A percentile compares a stretch with the other conserved stretches of the same genome.
Conservation (phyloP, 2,888 invertebrate genomes). For the Synergus itoensis region DNA sequence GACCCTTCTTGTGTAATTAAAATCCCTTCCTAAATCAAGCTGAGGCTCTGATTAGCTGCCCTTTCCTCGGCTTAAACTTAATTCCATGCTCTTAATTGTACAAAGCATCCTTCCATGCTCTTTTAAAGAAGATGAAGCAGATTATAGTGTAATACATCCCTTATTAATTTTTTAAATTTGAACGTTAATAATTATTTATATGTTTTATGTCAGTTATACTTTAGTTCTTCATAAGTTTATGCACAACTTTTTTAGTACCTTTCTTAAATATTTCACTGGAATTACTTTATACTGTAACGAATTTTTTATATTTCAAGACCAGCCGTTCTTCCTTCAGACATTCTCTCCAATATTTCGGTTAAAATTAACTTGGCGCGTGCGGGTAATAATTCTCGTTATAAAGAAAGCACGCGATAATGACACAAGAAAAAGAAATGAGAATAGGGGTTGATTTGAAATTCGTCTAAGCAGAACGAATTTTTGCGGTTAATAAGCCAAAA, state of each 20-base stretch:
- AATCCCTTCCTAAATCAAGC: conserved; percentile 75
- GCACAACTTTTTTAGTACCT: too few relatives aligned
- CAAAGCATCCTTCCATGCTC: background rate
- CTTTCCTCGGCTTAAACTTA: conserved; percentile 43
- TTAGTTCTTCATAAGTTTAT: background rate
- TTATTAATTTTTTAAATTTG: too few relatives aligned
- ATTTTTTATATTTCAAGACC: background rate
- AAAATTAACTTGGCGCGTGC: conserved; percentile 67
- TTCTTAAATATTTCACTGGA: background rate
- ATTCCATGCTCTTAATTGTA: background rate
- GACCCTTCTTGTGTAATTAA: conserved; percentile 72
- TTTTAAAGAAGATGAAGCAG: too few relatives aligned
- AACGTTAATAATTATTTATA: too few relatives aligned
- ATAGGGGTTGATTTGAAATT: background rate
- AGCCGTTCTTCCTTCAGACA: background rate
- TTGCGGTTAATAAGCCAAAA: background rate
- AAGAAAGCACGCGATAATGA: conserved; percentile 62
- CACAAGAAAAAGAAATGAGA: background rate
- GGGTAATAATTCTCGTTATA: conserved; percentile 68
- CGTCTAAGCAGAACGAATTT: background rate
- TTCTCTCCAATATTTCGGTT: conserved; percentile 59
- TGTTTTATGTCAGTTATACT: too few relatives aligned
- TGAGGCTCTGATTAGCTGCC: conserved; percentile 68
- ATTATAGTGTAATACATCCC: too few relatives aligned
- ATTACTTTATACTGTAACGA: background rate